Conservation (phyloP, 2,797 vertebrate genomes). For the Triplophysa yarkandensis region DNA sequence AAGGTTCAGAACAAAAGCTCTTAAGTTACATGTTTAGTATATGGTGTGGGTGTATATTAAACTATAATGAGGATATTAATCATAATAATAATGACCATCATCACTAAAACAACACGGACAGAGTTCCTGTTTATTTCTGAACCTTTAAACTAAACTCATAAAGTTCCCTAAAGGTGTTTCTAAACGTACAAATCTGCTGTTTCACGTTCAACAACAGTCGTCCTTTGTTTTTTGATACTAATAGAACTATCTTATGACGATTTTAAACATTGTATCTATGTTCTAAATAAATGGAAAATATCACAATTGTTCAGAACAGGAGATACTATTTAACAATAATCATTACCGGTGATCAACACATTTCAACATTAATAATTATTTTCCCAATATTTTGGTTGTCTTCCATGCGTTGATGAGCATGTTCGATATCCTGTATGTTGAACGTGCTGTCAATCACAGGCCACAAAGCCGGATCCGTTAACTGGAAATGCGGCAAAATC, state of each 20-base stretch:
- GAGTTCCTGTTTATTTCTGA: not conserved
- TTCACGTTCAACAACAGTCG: not conserved
- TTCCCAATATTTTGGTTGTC: slow-evolving; percentile 82
- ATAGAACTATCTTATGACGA: not conserved
- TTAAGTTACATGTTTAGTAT: no score
- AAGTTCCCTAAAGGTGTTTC: not conserved
- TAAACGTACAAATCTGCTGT: not conserved
- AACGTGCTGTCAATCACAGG: slow-evolving; percentile 78
- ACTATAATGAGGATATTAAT: not conserved
- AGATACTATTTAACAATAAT: not conserved
- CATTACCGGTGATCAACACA: not conserved
- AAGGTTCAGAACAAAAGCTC: no score
- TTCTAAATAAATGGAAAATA: not conserved
- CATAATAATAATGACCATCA: not conserved
- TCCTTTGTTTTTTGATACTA: no score
- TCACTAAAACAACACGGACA: not conserved
- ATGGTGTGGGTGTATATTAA: no score
- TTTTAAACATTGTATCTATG: not conserved
- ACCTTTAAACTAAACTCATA: not conserved
- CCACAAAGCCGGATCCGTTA: slow-evolving; percentile 60
- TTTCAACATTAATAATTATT: slow-evolving; percentile 72
- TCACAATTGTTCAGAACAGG: not conserved
- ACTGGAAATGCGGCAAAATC: slow-evolving; percentile 74
- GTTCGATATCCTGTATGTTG: slow-evolving; percentile 69
- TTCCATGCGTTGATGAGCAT: slow-evolving; percentile 82